Evolutionary conservation across 2,113 vertebrate genomes (phyloP), one percentile per base, ranked within the genome.

Genomic region (Himantopus leucocephalus): DNA sequence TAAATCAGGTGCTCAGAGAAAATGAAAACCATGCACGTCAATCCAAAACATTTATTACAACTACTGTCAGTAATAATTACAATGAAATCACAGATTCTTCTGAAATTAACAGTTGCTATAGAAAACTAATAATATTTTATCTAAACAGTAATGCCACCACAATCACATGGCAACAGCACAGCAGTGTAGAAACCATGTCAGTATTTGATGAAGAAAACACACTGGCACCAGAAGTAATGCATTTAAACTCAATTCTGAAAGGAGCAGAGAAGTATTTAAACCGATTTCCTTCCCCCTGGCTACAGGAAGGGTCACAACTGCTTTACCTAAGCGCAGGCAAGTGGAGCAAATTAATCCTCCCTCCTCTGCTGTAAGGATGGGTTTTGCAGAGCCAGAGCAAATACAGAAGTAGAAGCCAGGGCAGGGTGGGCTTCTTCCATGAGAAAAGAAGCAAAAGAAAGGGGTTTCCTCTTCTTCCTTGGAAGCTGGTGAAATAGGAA

Each of bases 121-220:
- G 72, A 52, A 94, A 94, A 95, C 43, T 66, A 91, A 32, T 66
- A 68, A 67, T 74, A 90, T 85, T 76, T 94, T 88, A 90, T 64
- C 76, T 75, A 79, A 97, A 83, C 32, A 85, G 52, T 39, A 50
- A 47, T 37, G 43, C 63, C 82, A 92, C 30, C 34, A 90, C 90
- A 95, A 83, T 45, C 82, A 89, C 78, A 82, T 47, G 77, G 94
- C 80, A 94, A 94, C 91, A 94, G 72, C 75, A 68, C 71, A 88
- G 26, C 66, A 53, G 32, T 23, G 20, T 47, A 89, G 68, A 91
- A 48, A 77, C 77, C 83, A 47, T 30, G 56, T 35, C 62, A 55
- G 45, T 50, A 34, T 62, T 82, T 76, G 70, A 62, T 41, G 52
- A 68, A 90, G 48, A 71, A 79, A 94, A 48, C 35, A 41, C 60